Percentiles rank a stretch among this genome's conserved stretches.
Conservation (phyloP, 1,140 invertebrate species). For the Saccostrea glomerata region DNA sequence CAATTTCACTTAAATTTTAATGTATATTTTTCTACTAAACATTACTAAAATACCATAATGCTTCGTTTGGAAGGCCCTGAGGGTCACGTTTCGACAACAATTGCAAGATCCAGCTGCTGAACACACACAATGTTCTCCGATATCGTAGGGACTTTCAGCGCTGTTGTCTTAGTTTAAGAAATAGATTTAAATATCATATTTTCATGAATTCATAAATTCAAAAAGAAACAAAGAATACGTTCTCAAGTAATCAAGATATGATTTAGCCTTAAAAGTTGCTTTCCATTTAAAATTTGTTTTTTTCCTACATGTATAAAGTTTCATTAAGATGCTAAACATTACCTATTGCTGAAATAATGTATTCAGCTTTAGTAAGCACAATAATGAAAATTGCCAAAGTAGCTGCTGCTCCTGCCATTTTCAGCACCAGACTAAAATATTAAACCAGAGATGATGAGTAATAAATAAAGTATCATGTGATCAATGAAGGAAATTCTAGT, state of each 20-base stretch:
- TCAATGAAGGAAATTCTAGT: not conserved
- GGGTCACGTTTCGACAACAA: not conserved
- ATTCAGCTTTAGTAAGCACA: not conserved
- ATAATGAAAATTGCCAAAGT: not conserved
- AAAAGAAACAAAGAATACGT: too few relatives aligned
- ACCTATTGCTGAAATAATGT: not conserved
- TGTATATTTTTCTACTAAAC: too few relatives aligned
- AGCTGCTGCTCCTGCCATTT: not conserved
- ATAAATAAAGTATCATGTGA: not conserved
- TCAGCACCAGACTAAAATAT: not conserved
- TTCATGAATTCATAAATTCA: too few relatives aligned
- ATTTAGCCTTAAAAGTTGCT: too few relatives aligned
- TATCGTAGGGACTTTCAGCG: too few relatives aligned
- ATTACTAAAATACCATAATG: not conserved
- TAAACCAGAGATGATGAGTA: not conserved
- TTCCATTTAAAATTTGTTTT: too few relatives aligned
- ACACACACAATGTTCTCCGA: not conserved
- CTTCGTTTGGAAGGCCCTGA: not conserved
- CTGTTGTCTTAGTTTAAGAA: too few relatives aligned
- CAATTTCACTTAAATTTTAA: too few relatives aligned
- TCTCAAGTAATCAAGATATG: too few relatives aligned
- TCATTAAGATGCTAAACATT: not conserved
- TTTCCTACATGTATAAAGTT: too few relatives aligned
- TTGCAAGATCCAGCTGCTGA: not conserved
- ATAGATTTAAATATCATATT: too few relatives aligned